Base-by-base conservation (phyloP, 2,888 invertebrate genomes). In the Caenorhabditis sp. region DNA sequence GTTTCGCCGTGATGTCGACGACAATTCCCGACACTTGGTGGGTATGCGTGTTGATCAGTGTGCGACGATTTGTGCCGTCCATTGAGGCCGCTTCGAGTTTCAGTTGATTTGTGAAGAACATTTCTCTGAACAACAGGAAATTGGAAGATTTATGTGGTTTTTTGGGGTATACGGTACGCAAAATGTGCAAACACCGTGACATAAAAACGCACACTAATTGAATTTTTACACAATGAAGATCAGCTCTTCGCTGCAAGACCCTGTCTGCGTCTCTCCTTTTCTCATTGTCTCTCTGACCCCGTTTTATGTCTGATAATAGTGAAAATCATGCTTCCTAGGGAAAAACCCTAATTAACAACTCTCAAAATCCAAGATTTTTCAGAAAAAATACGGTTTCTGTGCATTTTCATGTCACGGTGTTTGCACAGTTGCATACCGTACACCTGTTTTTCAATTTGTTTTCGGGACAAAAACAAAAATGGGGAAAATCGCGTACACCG, bases 1-100 rank as follows among this genome's bases (percentile, higher is more conserved):
- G 90, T 84, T 93, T 92, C 0, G 93, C 92, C 26, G 95, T 92
- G n/a, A 93, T 92, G 89, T 97, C 97, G 0, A 95, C 92, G 0
- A 95, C 92, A 23, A 79, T 68, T 57, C 79, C 79, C 17, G 77
- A 77, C 3, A 77, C 73, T 88, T 94, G 94, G 88, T 96, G 95
- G 0, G 96, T 93, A 0, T 95, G 95, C 86, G 95, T 94, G 0
- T 93, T 93, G 0, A 95, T 93, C 50, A 97, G 93, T 0, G 94
- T 92, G 55, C 92, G 91, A 0, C 93, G 91, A 84, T 93, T 92
- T 0, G 94, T 93, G 2, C 96, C 96, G 88, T 96, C 96, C 96
- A 97, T 96, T 85, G 95, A 93, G 0, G 95, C 94, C 61, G 95
- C 91, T 31, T 96, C 90, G 79, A 94, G 91, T 37, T 90, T 88